Evolutionary conservation across 2,888 invertebrate genomes (phyloP).

Genomic region (Drosophila falleni): DNA sequence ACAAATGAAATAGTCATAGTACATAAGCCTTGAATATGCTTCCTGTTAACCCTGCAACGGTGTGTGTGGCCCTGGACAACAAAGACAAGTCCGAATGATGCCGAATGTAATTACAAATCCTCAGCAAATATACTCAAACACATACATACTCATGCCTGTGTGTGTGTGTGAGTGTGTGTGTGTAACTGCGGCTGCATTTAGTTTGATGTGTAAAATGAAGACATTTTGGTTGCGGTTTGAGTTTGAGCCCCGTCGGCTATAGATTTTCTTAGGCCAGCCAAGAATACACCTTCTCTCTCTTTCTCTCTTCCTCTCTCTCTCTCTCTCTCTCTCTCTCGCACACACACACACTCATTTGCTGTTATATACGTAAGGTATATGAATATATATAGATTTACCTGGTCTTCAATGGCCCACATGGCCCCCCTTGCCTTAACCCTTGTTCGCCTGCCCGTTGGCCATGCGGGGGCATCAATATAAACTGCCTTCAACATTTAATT

Average conservation of each 20-base stretch:
- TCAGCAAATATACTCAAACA: slow-evolving; percentile 47
- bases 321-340: slow-evolving; percentile 3
- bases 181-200: slow-evolving; percentile 62
- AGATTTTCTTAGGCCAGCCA: slow-evolving; percentile 71
- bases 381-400: slow-evolving; percentile 36
- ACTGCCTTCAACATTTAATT: slow-evolving; percentile 84
- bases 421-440: slow-evolving; percentile 18
- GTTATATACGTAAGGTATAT: slow-evolving; percentile 44
- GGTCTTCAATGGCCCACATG: slow-evolving; percentile 27
- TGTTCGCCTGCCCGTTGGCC: slow-evolving; percentile 62
- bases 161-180: slow-evolving; percentile 16
- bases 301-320: slow-evolving; percentile 6
- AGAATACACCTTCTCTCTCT: slow-evolving; percentile 11
- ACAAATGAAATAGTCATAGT: slow-evolving; percentile 38
- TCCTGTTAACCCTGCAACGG: slow-evolving; percentile 4
- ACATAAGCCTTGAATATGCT: slow-evolving; percentile 41
- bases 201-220: slow-evolving; percentile 77
- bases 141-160: slow-evolving; percentile 8
- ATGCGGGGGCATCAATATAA: slow-evolving; percentile 77
- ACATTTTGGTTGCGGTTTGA: slow-evolving; percentile 74
- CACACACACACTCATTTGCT: slow-evolving; percentile 9
- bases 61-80: slow-evolving; percentile 28
- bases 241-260: slow-evolving; percentile 66
- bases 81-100: slow-evolving; percentile 66
- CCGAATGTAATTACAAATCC: slow-evolving; percentile 79